Evolutionary conservation across 2,888 invertebrate species (phyloP).

Genomic region (Agrotis puta): DNA sequence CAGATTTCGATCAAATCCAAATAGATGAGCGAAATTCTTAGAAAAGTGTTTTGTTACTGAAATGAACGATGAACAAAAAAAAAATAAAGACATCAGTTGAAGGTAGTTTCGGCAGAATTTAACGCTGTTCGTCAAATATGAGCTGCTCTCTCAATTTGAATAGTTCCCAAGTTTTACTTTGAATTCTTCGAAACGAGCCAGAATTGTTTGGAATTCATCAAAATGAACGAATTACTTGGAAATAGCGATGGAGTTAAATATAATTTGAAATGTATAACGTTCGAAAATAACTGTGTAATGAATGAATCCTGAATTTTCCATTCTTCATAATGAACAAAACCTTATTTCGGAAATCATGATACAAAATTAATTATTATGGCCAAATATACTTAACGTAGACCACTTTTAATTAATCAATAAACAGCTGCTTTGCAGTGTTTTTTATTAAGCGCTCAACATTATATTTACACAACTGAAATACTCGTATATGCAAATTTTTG

Average conservation of each 20-base stretch:
- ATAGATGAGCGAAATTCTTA: background rate
- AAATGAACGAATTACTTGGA: constrained; percentile 2
- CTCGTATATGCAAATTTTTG: background rate
- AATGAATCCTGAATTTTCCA: too few species aligned
- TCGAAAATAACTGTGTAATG: too few species aligned
- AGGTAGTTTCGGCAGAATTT: constrained; percentile 36
- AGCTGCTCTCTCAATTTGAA: constrained; percentile 51
- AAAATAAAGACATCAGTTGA: constrained; percentile 13
- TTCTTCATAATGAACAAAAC: background rate
- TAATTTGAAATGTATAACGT: background rate
- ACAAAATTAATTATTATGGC: background rate
- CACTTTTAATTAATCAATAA: constrained; percentile 1
- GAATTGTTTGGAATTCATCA: constrained; percentile 40
- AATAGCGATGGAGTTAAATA: background rate
- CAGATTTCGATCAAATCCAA: background rate
- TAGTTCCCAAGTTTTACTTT: constrained; percentile 48
- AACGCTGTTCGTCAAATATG: constrained; percentile 42
- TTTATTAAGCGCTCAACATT: background rate
- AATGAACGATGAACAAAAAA: constrained; percentile 24
- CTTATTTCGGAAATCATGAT: background rate
- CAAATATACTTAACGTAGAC: background rate
- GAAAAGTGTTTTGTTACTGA: background rate
- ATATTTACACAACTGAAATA: background rate
- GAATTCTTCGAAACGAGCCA: constrained; percentile 17
- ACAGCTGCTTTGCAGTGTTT: constrained; percentile 1